Conservation (phyloP, 2,113 vertebrate genomes). For the Notechis scutatus region DNA sequence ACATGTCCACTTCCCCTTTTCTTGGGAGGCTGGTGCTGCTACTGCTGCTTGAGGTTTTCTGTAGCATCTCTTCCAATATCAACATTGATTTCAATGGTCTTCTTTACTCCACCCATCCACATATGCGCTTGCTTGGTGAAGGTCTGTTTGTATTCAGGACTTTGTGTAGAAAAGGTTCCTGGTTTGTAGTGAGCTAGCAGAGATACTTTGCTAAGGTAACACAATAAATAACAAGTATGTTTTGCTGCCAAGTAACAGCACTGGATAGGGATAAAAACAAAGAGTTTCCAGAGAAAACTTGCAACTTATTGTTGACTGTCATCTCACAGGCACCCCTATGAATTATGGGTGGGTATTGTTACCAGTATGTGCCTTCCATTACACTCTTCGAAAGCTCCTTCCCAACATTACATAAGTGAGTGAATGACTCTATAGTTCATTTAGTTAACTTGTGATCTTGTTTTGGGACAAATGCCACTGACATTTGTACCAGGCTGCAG, state of each 20-base stretch:
- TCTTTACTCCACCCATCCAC: background rate
- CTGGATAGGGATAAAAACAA: background rate
- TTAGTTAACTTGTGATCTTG: background rate
- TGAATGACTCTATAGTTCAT: background rate
- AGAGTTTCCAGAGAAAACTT: background rate
- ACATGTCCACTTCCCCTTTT: background rate
- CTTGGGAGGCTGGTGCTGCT: background rate
- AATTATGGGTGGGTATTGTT: background rate
- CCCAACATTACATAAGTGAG: background rate
- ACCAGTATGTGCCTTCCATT: background rate
- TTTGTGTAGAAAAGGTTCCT: background rate
- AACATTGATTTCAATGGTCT: background rate
- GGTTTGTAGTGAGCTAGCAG: background rate
- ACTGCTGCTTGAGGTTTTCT: background rate
- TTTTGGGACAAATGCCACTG: background rate
- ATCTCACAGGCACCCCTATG: background rate
- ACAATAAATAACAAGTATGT: background rate
- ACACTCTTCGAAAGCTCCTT: background rate
- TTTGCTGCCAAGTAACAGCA: background rate
- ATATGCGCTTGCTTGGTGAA: background rate
- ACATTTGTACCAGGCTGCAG: background rate
- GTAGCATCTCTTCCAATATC: background rate
- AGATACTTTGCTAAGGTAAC: background rate
- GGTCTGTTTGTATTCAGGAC: background rate
- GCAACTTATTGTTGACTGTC: background rate